Evolutionary conservation across 2,113 vertebrate genomes (phyloP).

Genomic region (Lethenteron camtschaticum): DNA sequence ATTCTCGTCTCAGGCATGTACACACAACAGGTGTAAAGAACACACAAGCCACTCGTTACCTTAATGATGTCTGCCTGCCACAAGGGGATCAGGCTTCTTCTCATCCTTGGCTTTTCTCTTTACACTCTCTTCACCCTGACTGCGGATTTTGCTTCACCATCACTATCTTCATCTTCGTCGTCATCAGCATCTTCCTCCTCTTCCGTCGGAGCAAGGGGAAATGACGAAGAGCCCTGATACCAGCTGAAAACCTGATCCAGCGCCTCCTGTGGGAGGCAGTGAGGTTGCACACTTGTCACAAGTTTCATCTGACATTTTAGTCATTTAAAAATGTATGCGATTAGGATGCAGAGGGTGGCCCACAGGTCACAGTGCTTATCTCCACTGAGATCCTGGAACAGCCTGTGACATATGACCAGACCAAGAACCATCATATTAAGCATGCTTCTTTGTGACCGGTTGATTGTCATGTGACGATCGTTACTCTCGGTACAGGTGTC

Average conservation of each 20-base stretch:
- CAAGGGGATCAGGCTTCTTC: conserved; percentile 41
- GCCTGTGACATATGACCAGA: too few relatives aligned
- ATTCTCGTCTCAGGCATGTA: too few relatives aligned
- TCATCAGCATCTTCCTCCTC: conserved; percentile 37
- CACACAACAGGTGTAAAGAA: too few relatives aligned
- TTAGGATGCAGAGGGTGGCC: not conserved
- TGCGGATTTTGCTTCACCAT: conserved; percentile 20
- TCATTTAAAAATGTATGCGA: not conserved
- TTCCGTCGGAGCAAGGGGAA: conserved; percentile 41
- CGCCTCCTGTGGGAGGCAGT: conserved; percentile 31
- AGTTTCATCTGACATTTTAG: not conserved
- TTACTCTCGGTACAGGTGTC: too few relatives aligned
- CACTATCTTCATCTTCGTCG: conserved; percentile 28
- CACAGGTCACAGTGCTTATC: too few relatives aligned
- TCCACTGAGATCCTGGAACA: too few relatives aligned
- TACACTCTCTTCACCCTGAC: conserved; percentile 19
- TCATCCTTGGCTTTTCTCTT: conserved; percentile 29
- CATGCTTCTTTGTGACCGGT: too few relatives aligned
- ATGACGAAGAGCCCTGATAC: conserved; percentile 43
- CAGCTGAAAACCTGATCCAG: conserved; percentile 62
- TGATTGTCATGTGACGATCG: too few relatives aligned
- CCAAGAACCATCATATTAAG: too few relatives aligned
- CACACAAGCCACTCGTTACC: conserved; percentile 20
- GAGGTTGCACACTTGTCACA: too few relatives aligned
- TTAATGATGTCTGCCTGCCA: conserved; percentile 63